Evolutionary conservation across 92 coral and sea anemone species (phyloP), one percentile per base, ranked within the genome.

Genomic region (Porites lobata): DNA sequence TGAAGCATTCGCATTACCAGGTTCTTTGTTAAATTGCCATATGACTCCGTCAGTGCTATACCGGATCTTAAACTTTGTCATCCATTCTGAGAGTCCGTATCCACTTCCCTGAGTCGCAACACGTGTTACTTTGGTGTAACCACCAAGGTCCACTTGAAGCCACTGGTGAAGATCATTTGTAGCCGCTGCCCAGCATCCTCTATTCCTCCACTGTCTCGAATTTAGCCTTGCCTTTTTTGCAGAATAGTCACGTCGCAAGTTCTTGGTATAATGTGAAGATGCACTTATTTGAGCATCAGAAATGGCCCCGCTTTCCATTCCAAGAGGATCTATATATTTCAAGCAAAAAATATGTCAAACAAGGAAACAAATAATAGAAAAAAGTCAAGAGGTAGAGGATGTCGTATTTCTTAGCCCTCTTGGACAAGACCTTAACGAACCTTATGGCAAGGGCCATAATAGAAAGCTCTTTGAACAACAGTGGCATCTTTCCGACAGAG

Each of bases 11-110:
- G 47, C 0, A 38, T 38, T 38, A 15, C 26, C 15, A 8, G 68
- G 8, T 9, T 59, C 82, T 62, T 32, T 59, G 69, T 78, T 61
- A 54, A 64, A 26, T 58, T 78, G 82, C 26, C 29, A 78, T 69
- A 29, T 57, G 54, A 59, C 54, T 59, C 56, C 82, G 57, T 78
- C 82, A 18, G 18, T 1, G 7, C 82, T 61, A 15, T 78, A 78
- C 69, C n/a, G 57, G 17, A 78, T 2, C 9, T 32, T 64, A 52
- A n/a, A 78, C 3, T 19, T 78, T 7, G 14, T 78, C 32, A 78
- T 26, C 24, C 26, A 78, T 69, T 78, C 3, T 56, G 61, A 2
- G 0, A 11, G 24, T 7, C 20, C 6, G 66, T 62, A 18, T 62
- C 2, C 11, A 56, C 13, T 56, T 14, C 61, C 12, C 61, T 11